A percentile compares a stretch with the other conserved stretches of the same genome.
Conservation (phyloP, 2,797 vertebrate species). For the Pangasius djambal region DNA sequence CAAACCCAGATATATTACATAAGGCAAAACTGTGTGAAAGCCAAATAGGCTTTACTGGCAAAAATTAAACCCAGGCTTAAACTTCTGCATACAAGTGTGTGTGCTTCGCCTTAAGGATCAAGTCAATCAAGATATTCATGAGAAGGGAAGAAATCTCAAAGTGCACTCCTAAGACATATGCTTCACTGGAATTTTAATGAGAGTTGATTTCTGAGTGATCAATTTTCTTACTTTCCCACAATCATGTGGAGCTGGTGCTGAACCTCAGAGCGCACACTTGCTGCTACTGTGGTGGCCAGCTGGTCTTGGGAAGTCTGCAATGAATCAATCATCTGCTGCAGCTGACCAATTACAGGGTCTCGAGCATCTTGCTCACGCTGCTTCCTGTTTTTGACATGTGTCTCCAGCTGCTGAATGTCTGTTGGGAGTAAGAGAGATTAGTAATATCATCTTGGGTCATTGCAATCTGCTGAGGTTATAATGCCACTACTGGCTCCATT, state of each 20-base stretch:
- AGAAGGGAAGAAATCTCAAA: conserved; percentile 14
- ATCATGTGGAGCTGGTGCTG: conserved; percentile 93
- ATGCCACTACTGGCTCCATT: background rate
- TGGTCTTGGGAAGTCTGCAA: conserved; percentile 89
- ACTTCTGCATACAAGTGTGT: conserved; percentile 38
- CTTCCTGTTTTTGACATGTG: conserved; percentile 87
- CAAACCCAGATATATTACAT: background rate
- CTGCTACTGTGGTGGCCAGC: conserved; percentile 80
- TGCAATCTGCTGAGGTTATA: conserved; percentile 6
- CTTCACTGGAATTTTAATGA: background rate
- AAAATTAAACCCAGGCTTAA: conserved; percentile 65
- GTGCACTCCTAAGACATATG: background rate
- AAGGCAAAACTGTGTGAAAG: conserved; percentile 10
- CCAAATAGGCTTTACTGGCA: conserved; percentile 53
- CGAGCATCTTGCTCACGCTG: conserved; percentile 86
- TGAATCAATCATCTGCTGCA: conserved; percentile 85
- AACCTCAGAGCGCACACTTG: conserved; percentile 86
- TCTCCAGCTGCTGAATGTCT: conserved; percentile 95
- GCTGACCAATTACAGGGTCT: conserved; percentile 86
- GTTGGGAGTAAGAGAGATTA: conserved; percentile 13
- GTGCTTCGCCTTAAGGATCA: conserved; percentile 14
- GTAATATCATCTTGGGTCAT: conserved; percentile 17
- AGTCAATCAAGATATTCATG: conserved; percentile 44
- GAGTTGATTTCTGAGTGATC: background rate
- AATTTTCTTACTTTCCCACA: conserved; percentile 87